These are phyloP conservation scores for Tyrophagus putrescentiae DNA, from an alignment of 1,140 invertebrate species.

Conservation along the genomic window DNA sequence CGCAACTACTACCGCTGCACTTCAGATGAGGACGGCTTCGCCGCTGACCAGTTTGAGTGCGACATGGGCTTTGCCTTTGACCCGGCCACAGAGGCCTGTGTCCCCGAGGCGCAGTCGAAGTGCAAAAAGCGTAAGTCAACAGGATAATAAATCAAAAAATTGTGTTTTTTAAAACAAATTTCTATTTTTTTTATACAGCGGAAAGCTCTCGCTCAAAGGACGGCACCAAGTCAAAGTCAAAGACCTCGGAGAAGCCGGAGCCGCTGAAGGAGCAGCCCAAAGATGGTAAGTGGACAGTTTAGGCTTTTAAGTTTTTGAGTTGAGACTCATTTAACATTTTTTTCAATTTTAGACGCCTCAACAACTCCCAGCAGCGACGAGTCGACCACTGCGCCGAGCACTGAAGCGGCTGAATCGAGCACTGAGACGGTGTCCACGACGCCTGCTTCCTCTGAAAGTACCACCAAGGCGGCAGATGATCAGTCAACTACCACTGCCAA, in stretches of 20 bases:
- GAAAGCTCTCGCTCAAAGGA: not conserved
- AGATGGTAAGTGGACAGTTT: too few relatives aligned
- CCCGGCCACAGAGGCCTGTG: not conserved
- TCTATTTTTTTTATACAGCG: not conserved
- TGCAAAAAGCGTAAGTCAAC: not conserved
- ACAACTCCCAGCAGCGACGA: not conserved
- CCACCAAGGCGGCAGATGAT: not conserved
- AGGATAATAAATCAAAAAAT: not conserved
- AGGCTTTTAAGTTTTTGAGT: too few relatives aligned
- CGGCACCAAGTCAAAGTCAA: slow-evolving; percentile 10
- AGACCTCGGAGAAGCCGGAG: slow-evolving; percentile 4
- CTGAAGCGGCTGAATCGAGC: not conserved
- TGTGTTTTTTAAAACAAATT: not conserved
- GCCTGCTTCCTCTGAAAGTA: not conserved
- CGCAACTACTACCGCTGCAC: slow-evolving; percentile 13
- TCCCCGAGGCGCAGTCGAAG: not conserved
- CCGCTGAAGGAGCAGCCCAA: not conserved
- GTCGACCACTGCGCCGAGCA: not conserved
- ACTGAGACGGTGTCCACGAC: not conserved
- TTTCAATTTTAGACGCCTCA: not conserved
- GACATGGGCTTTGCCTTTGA: slow-evolving; percentile 14
- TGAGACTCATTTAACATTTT: not conserved
- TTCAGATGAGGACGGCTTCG: not conserved
- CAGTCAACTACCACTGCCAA: not conserved
- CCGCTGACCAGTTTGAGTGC: slow-evolving; percentile 17